A percentile compares a stretch with the other conserved stretches of the same genome.
phyloP scores from a whole-genome alignment of 2,797 vertebrate genomes.

The Epinephelus awoara region DNA sequence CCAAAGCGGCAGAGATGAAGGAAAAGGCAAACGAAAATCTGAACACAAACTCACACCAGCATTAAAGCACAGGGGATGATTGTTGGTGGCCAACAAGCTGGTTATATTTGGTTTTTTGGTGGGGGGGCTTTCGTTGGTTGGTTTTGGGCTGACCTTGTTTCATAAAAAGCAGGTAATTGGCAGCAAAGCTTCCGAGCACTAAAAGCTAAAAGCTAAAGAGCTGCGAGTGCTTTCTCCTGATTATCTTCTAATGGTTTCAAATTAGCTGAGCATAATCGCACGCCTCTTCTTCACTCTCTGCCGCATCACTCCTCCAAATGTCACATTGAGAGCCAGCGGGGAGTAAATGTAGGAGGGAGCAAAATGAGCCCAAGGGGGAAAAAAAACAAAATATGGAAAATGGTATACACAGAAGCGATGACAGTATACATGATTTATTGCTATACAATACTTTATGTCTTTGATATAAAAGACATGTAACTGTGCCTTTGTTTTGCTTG shows the following conservation, averaged over 20 bases:
- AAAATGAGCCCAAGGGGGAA: slow-evolving; percentile 42
- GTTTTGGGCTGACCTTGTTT: slow-evolving; percentile 67
- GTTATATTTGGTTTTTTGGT: not conserved
- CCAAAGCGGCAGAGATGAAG: slow-evolving; percentile 1
- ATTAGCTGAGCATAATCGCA: slow-evolving; percentile 76
- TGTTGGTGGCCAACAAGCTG: slow-evolving; percentile 23
- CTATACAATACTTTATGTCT: slow-evolving; percentile 9
- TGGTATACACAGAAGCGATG: slow-evolving; percentile 13
- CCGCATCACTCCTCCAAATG: slow-evolving; percentile 69
- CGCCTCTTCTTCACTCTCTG: slow-evolving; percentile 50
- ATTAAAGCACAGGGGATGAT: slow-evolving; percentile 18
- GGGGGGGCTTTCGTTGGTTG: slow-evolving; percentile 2
- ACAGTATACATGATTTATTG: slow-evolving; percentile 43
- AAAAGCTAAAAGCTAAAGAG: slow-evolving; percentile 68
- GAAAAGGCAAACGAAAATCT: not conserved
- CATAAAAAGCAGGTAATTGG: slow-evolving; percentile 72
- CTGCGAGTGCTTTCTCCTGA: slow-evolving; percentile 72
- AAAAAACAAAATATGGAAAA: slow-evolving; percentile 47
- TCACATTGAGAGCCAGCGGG: slow-evolving; percentile 61
- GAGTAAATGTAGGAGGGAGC: slow-evolving; percentile 50
- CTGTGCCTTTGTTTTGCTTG: not conserved
- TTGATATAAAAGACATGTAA: slow-evolving; percentile 13
- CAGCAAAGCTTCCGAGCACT: slow-evolving; percentile 65
- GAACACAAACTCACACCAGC: not conserved
- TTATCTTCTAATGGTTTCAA: slow-evolving; percentile 80